Evolutionary conservation across 2,113 vertebrate genomes (phyloP), one percentile per base, ranked within the genome.

Genomic region (Nothoprocta perdicaria): DNA sequence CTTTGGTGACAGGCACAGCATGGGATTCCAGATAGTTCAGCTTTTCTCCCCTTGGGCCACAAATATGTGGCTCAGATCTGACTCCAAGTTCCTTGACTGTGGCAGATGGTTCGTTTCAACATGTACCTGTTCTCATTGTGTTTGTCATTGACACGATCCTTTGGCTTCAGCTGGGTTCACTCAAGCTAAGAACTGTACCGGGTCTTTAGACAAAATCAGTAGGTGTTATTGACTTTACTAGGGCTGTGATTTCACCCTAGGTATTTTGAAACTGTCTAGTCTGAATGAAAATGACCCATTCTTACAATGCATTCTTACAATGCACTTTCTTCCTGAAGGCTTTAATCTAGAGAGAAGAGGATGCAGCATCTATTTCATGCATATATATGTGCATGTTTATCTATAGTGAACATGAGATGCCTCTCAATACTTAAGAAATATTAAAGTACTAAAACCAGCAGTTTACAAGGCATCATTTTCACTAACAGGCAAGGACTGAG

Each of bases 381-480:
- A 57, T 31, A 57, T 57, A 17, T 57, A 57, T 57, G 53, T 57
- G 29, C 29, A 16, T 2, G 4, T 24, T 33, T 21, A 35, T 52
- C 72, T 52, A 41, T 60, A 52, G 11, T 29, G 18, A 80, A 80
- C 82, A 87, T 12, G 14, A 7, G 2, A 67, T 5, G 3, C 23
- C 88, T 91, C 57, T 12, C 41, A 29, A 9, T 8, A 14, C 21
- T 73, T 55, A 38, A 71, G 90, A 33, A 38, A 26, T 15, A 79
- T 88, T 61, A 27, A 24, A 52, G 24, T n/a, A 75, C 33, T 74
- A 40, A 89, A 74, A 89, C 76, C 88, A 92, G 81, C 87, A 60
- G n/a, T 93, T 88, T 69, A 12, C 50, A 58, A 69, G 63, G 14
- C 67, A 76, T 48, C 71, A 50, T 72, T 78, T 80, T 67, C 58